Base-by-base conservation (phyloP, 2,888 invertebrate genomes). In the Trichogramma dendrolimi region DNA sequence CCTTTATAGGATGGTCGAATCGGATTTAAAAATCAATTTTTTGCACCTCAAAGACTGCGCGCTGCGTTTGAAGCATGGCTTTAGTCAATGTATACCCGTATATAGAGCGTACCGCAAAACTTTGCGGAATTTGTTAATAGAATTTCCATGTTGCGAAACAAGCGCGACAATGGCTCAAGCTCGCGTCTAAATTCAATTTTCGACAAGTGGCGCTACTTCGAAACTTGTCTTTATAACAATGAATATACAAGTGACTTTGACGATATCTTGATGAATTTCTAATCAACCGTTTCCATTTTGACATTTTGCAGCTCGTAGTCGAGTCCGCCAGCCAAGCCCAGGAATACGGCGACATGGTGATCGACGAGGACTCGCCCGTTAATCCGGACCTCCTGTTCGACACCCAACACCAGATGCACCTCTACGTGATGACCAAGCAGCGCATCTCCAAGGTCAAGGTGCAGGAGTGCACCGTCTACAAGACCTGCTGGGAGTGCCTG, bases 371-470 rank as follows among this genome's bases (percentile, higher is more conserved):
- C 42, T 91, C 90, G 39, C 84, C 89, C 50, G 92, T 96, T 67
- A 92, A 92, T 79, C 86, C 90, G 71, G 95, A 96, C 82, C 86
- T 96, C 83, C 89, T 90, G 78, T 95, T 96, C 80, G 96, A 96
- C 82, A 88, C 91, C 72, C 90, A 90, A 77, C 90, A 90, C 77
- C 86, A 89, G 72, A 89, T 94, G 85, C 92, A 94, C 83, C 86
- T 96, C 69, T 96, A 96, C 80, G 93, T 94, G 41, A 92, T 96
- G 92, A 95, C 96, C 53, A 89, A 90, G 78, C 87, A 87, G 77
- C 91, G 90, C 84, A 94, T 96, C 78, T 92, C 92, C 58, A 94
- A 95, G 84, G 92, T 95, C 67, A 93, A 94, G 81, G 94, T 95
- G 69, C 94, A 94, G 80, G 94, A 95, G 81, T 96, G 95, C 81